Conservation (phyloP, 2,888 invertebrate genomes). For the Dryococelus australis region DNA sequence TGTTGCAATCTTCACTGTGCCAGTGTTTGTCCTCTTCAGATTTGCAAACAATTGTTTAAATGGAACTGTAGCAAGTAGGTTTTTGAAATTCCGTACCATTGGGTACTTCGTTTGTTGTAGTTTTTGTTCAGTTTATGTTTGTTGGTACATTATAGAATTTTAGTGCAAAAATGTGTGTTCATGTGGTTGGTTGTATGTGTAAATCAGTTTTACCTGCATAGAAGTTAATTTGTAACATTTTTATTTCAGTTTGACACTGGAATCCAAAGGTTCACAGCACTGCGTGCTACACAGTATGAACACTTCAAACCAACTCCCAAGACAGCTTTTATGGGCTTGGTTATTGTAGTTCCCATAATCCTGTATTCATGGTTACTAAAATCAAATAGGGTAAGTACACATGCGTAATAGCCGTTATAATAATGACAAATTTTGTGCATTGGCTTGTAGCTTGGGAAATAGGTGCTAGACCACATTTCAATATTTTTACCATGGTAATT, state of each 20-base stretch:
- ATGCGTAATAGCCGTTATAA: too few relatives aligned
- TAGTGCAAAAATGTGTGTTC: conserved; percentile 37
- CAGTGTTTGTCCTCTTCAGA: too few relatives aligned
- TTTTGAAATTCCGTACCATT: too few relatives aligned
- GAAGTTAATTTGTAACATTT: background rate
- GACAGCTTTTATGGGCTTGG: conserved; percentile 63
- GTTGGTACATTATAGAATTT: too few relatives aligned
- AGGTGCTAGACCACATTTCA: too few relatives aligned
- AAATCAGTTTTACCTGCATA: conserved; percentile 36
- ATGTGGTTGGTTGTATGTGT: conserved; percentile 48
- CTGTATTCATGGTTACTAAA: conserved; percentile 64
- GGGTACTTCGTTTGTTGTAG: too few relatives aligned
- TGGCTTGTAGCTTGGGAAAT: too few relatives aligned
- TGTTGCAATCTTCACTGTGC: too few relatives aligned
- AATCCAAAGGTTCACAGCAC: conserved; percentile 74
- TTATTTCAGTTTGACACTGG: conserved; percentile 81
- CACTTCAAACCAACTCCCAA: conserved; percentile 72
- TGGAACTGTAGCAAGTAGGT: too few relatives aligned
- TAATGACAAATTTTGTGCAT: background rate
- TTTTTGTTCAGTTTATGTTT: too few relatives aligned
- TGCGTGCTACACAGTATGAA: conserved; percentile 71
- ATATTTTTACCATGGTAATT: too few relatives aligned
- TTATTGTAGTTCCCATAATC: conserved; percentile 65
- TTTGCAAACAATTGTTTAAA: too few relatives aligned
- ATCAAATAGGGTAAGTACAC: conserved; percentile 58